A percentile compares a stretch with the other conserved stretches of the same genome.
phyloP scores from a whole-genome alignment of 2,113 vertebrate genomes.

The Mus spicilegus region DNA sequence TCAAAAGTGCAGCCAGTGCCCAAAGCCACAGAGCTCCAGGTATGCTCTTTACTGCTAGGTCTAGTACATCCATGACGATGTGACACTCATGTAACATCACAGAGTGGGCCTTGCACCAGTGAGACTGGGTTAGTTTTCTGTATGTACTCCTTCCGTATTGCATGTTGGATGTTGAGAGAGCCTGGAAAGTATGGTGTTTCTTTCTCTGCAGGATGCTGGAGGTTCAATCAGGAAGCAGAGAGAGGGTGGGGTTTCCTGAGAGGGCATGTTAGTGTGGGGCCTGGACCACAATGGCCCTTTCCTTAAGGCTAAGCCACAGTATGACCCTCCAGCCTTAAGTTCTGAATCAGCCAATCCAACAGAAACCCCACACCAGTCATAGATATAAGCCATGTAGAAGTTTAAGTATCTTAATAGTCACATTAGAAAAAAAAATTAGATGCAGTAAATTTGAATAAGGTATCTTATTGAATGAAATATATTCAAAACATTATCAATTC shows the following conservation, averaged over 20 bases:
- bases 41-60: background rate
- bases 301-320: background rate
- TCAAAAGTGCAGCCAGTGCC: background rate
- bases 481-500: background rate
- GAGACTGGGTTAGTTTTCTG: background rate
- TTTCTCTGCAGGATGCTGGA: background rate
- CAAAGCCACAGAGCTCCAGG: background rate
- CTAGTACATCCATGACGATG: background rate
- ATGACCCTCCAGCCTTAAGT: background rate
- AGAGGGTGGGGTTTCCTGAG: background rate
- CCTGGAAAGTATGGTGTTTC: too few species aligned
- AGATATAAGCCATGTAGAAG: background rate
- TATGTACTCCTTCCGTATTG: background rate
- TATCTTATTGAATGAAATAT: background rate
- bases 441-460: background rate
- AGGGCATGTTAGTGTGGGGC: accelerated
- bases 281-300: accelerated
- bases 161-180: background rate
- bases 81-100: background rate
- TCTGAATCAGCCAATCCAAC: background rate
- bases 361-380: background rate
- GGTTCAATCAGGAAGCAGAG: background rate
- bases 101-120: background rate
- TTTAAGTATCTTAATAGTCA: background rate
- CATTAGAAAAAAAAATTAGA: background rate